phyloP scores from a whole-genome alignment of 2,888 invertebrate genomes.

The Tromatobia lineatoria region DNA sequence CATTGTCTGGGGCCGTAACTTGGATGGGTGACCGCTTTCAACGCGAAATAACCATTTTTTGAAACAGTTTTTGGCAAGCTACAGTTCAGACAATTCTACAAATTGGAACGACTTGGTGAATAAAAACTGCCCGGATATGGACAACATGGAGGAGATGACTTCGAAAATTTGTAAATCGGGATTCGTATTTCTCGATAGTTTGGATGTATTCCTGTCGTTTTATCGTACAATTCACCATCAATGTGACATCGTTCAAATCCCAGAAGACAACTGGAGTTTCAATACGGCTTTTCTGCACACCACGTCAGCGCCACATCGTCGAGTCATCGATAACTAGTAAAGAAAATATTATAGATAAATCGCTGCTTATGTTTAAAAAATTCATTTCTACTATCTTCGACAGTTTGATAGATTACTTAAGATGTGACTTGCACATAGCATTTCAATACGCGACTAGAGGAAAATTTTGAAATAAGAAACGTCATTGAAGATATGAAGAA shows the following conservation, averaged over 20 bases:
- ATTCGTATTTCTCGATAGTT: constrained; percentile 83
- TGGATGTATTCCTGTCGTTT: constrained; percentile 78
- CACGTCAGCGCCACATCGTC: constrained; percentile 75
- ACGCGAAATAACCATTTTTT: neutral
- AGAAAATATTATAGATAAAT: constrained; percentile 61
- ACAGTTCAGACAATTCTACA: constrained; percentile 29
- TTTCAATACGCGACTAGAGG: no score
- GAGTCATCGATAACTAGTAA: constrained; percentile 79
- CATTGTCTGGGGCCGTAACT: no score
- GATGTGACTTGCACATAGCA: no score
- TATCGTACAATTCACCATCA: constrained; percentile 71
- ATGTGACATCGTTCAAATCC: constrained; percentile 73
- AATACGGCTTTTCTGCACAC: constrained; percentile 74
- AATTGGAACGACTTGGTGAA: constrained; percentile 82
- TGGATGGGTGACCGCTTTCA: no score
- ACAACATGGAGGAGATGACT: constrained; percentile 75
- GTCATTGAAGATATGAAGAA: constrained; percentile 13
- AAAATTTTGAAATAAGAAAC: neutral
- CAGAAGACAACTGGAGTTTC: constrained; percentile 70
- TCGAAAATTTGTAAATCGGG: constrained; percentile 82
- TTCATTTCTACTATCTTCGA: neutral
- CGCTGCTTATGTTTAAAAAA: neutral
- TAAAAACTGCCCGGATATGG: constrained; percentile 82
- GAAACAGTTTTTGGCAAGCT: constrained; percentile 1
- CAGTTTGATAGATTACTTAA: no score